Evolutionary conservation across 2,113 vertebrate genomes (phyloP).

Genomic region (Podilymbus podiceps): DNA sequence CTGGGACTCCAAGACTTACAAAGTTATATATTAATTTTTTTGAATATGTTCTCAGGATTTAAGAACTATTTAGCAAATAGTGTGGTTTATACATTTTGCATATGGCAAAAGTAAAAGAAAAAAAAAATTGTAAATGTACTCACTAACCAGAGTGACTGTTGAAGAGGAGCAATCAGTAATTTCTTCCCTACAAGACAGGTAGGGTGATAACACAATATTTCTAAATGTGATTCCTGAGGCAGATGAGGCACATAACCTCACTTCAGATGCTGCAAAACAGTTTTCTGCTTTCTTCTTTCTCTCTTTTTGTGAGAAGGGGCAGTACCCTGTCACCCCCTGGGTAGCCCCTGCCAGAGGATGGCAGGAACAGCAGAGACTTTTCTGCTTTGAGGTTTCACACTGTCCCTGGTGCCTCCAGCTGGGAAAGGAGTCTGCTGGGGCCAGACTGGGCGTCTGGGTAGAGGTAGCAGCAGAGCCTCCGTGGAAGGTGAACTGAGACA

Average conservation of each 20-base stretch:
- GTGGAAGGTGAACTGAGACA: neutral
- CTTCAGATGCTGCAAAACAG: neutral
- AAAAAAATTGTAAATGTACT: neutral
- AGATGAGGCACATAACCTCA: neutral
- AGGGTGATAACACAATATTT: neutral
- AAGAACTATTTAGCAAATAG: neutral
- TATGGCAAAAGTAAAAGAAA: neutral
- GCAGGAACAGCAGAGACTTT: neutral
- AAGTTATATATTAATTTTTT: neutral
- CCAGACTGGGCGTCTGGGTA: neutral
- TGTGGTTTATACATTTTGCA: neutral
- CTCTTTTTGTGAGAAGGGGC: neutral
- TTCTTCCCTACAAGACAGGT: neutral
- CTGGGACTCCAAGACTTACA: neutral
- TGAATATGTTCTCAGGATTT: neutral
- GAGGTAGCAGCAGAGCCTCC: neutral
- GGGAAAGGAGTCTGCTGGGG: neutral
- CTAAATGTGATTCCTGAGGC: neutral
- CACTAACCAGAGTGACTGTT: neutral
- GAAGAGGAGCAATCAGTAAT: neutral
- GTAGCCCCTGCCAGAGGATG: neutral
- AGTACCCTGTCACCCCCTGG: accelerated
- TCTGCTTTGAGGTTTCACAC: neutral
- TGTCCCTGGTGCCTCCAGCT: neutral
- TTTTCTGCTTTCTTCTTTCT: neutral